Base-by-base conservation (phyloP, 2,888 invertebrate species). In the Autographa gamma region DNA sequence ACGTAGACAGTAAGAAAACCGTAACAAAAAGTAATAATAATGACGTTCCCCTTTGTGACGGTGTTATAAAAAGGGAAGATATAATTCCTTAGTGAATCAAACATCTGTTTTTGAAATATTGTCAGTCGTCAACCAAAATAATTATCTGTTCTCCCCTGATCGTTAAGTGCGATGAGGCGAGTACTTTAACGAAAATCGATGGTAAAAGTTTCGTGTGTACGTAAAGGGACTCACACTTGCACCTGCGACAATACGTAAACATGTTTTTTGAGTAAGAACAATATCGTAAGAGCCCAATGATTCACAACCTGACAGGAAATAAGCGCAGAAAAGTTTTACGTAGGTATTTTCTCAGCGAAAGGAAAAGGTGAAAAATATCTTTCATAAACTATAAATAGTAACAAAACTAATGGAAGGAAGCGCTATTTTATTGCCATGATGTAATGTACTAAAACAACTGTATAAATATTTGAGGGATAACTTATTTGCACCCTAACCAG, bases 31-130 rank as follows among this genome's bases (percentile, higher is more conserved):
- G 83, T 81, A 84, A 83, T 85, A 86, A 89, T 81, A 82, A 88
- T 86, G 81, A 82, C 69, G 77, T 79, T 81, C 84, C 81, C 81
- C 80, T 81, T 83, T 80, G 74, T 77, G 76, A 86, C 69, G 83
- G 82, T 69, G 77, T 85, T 85, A 82, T 86, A 86, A 87, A 88
- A 84, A 81, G 85, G 85, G 77, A 80, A 68, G 84, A 82, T 81
- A 80, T 88, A 85, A 88, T 88, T 86, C 85, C 81, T 86, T 79
- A 81, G 83, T 78, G 88, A 89, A 89, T 91, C 87, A 89, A 89
- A 88, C 90, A 90, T 89, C 89, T 90, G 91, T 83, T 85, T 88
- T 87, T 86, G 88, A 89, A 86, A 89, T 87, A 88, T 87, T 88
- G 89, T 85, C 86, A 83, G 87, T 86, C 87, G 86, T 90, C 85